Percentiles rank a stretch among this genome's conserved stretches.
Evolutionary conservation across 1,140 invertebrate genomes (phyloP).

Genomic region (Aplysia californica): DNA sequence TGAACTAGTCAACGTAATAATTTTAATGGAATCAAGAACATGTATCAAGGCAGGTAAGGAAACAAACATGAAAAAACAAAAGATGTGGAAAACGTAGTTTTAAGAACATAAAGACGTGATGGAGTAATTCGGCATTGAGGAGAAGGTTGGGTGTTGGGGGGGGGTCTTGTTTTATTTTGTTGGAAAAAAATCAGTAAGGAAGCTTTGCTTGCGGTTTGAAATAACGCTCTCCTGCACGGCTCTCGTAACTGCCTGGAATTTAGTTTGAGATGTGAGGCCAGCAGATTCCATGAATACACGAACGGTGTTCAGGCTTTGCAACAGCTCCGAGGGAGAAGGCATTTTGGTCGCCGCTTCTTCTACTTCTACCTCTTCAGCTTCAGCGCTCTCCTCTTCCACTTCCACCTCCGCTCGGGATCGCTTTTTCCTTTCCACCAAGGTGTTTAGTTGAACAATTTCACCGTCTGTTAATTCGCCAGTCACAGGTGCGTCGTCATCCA

Average conservation of each 20-base stretch:
- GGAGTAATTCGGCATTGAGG: no score
- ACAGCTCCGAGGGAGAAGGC: neutral
- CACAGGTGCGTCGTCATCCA: neutral
- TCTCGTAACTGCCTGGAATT: neutral
- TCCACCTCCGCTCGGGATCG: neutral
- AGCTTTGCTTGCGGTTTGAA: neutral
- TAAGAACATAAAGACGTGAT: no score
- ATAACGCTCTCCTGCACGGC: neutral
- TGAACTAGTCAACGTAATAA: no score
- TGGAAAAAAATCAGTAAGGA: neutral
- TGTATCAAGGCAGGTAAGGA: no score
- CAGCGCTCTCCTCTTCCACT: neutral
- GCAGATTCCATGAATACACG: neutral
- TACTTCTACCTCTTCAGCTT: neutral
- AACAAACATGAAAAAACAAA: no score
- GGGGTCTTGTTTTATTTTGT: neutral
- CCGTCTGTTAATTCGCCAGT: neutral
- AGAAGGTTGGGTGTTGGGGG: no score
- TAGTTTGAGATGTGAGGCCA: neutral
- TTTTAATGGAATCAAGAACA: no score
- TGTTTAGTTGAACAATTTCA: neutral
- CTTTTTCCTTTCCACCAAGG: no score
- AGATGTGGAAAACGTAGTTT: no score
- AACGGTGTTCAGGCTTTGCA: conserved; percentile 5
- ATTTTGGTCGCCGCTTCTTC: neutral